These are phyloP conservation scores for Halcyon badia DNA, from an alignment of 2,797 vertebrate genomes.

Conservation along the genomic window DNA sequence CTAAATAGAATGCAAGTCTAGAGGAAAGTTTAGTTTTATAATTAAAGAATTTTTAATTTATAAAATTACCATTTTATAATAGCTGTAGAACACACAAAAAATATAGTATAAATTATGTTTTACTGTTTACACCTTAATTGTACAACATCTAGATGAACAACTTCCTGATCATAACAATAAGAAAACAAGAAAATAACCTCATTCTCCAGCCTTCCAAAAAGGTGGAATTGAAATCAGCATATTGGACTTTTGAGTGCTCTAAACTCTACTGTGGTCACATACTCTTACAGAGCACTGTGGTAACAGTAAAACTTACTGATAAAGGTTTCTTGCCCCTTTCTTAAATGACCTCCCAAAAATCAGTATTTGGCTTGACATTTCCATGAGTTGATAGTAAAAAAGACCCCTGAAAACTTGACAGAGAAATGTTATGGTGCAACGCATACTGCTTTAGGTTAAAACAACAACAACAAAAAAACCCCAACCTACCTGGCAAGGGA, in stretches of 20 bases:
- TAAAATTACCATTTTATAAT: background rate
- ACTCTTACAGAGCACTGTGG: background rate
- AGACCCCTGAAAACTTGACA: background rate
- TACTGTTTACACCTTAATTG: background rate
- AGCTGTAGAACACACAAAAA: background rate
- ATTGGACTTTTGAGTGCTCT: background rate
- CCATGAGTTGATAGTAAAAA: background rate
- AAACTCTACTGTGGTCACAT: background rate
- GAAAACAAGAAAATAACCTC: background rate
- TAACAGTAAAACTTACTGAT: background rate
- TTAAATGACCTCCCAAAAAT: background rate
- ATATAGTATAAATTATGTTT: background rate
- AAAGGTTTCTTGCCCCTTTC: background rate
- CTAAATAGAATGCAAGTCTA: fast-evolving
- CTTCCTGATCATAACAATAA: background rate
- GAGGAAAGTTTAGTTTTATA: background rate
- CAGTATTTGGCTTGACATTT: background rate
- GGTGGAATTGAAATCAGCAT: background rate
- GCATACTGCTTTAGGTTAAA: slow-evolving; percentile 1
- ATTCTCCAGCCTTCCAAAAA: background rate
- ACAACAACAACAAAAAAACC: background rate
- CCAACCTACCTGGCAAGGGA: slow-evolving; percentile 48
- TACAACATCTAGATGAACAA: background rate
- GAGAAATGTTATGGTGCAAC: background rate
- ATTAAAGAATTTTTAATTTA: background rate